Evolutionary conservation across 2,797 vertebrate genomes (phyloP), one percentile per base, ranked within the genome.

Genomic region (Lycodopsis pacificus): DNA sequence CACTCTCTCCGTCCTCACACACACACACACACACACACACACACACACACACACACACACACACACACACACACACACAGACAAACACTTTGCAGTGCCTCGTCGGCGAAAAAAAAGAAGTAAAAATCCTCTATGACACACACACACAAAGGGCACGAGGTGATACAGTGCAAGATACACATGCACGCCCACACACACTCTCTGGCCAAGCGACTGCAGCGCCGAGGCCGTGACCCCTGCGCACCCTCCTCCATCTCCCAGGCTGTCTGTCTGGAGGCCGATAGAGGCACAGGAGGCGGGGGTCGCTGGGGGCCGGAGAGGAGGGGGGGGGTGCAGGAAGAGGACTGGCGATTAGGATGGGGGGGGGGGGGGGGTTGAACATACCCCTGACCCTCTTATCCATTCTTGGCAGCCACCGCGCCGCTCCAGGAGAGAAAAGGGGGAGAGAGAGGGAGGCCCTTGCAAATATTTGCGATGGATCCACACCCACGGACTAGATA

Each of bases 331-430:
- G 79, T 73, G 87, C 91, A 93, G 92, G 93, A 94, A 93, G 87
- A 89, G 83, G 81, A 82, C 84, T 90, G 84, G 78, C 89, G 93
- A 94, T 94, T 92, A 90, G 91, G 90, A 91, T 61, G 40, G 70
- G 59, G 42, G 65, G 48, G 40, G 70, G 59, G 42, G 65, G 48
- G 20, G 71, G 73, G 74, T 59, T 65, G 68, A 81, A 51, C 51
- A 59, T 71, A 91, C 82, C 82, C 85, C 85, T 92, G 89, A 93
- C 92, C 89, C 79, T 80, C 64, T 79, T 85, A 89, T 85, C 88
- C 80, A 73, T 86, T 92, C 86, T 84, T 90, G 90, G 90, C 90
- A 91, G 85, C 74, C 76, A 79, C 80, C 69, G 77, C 65, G 56
- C 74, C 44, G 57, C 86, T 92, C 77, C 82, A 67, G 84, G 86